phyloP scores from a whole-genome alignment of 1,140 invertebrate species.

The Pogonus chalceus region DNA sequence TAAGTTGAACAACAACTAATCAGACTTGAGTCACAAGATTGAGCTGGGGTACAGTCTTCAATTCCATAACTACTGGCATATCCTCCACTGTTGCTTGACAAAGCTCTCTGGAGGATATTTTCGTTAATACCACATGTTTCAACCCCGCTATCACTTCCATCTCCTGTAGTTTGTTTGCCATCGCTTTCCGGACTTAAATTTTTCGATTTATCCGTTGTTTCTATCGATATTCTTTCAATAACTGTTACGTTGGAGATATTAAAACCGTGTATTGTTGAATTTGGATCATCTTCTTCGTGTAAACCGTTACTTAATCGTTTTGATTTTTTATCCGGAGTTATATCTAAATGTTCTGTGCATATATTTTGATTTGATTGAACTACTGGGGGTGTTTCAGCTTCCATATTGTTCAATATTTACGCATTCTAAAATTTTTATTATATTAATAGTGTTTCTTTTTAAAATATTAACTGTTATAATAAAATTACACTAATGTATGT shows the following conservation, averaged over 20 bases:
- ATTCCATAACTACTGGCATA: constrained; percentile 43
- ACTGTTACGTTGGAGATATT: constrained; percentile 25
- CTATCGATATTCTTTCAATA: constrained; percentile 20
- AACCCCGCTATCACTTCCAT: constrained; percentile 69
- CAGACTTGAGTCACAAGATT: constrained; percentile 63
- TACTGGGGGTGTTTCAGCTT: not conserved
- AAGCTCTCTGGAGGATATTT: constrained; percentile 33
- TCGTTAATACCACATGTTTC: constrained; percentile 49
- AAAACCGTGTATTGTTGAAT: constrained; percentile 26
- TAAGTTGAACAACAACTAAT: constrained; percentile 64
- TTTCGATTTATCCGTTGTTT: not conserved
- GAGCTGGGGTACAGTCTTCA: constrained; percentile 39
- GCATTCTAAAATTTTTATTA: too few species aligned
- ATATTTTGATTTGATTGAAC: not conserved
- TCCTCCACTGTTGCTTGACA: constrained; percentile 47
- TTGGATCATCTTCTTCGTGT: constrained; percentile 13
- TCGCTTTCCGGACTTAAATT: not conserved
- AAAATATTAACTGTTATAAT: not conserved
- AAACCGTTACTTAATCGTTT: constrained; percentile 7
- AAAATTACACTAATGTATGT: not conserved
- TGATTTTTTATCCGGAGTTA: not conserved
- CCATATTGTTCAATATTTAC: not conserved
- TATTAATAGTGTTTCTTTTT: not conserved
- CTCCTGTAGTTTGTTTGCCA: constrained; percentile 27
- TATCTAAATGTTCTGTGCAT: not conserved